phyloP scores from a whole-genome alignment of 1,140 invertebrate genomes.

The Lethocerus indicus region DNA sequence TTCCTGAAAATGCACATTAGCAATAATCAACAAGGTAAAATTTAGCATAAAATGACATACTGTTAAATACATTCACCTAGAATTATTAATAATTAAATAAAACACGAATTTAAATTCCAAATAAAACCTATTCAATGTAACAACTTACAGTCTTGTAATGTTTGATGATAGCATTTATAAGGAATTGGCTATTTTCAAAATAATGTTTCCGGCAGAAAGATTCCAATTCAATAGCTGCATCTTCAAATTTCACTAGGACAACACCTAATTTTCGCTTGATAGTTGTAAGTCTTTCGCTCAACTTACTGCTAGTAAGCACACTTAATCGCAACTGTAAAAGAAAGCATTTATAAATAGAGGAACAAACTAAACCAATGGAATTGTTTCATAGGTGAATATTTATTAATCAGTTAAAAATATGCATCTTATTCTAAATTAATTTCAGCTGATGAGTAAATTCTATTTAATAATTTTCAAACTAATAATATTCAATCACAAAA shows the following conservation, averaged over 20 bases:
- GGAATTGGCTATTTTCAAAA: conserved; percentile 72
- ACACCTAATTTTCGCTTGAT: conserved; percentile 78
- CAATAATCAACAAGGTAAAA: too few relatives aligned
- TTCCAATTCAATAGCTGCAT: conserved; percentile 82
- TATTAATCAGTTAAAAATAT: too few relatives aligned
- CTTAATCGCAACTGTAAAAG: conserved; percentile 52
- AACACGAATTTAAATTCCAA: background rate
- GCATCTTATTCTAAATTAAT: too few relatives aligned
- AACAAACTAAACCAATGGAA: too few relatives aligned
- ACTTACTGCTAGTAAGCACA: conserved; percentile 65
- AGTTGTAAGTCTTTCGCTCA: conserved; percentile 50
- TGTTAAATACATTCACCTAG: too few relatives aligned
- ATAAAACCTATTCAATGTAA: background rate
- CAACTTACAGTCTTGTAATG: conserved; percentile 17
- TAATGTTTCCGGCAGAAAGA: conserved; percentile 68
- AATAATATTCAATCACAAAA: too few relatives aligned
- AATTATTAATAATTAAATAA: background rate
- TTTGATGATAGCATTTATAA: conserved; percentile 40
- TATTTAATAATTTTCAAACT: too few relatives aligned
- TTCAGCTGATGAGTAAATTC: too few relatives aligned
- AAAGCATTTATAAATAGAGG: too few relatives aligned
- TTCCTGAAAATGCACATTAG: conserved; percentile 39
- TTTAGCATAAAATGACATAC: too few relatives aligned
- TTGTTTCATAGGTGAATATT: too few relatives aligned
- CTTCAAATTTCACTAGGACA: conserved; percentile 88